phyloP scores from a whole-genome alignment of 2,888 invertebrate species.

The Mesorhabditis sp. region DNA sequence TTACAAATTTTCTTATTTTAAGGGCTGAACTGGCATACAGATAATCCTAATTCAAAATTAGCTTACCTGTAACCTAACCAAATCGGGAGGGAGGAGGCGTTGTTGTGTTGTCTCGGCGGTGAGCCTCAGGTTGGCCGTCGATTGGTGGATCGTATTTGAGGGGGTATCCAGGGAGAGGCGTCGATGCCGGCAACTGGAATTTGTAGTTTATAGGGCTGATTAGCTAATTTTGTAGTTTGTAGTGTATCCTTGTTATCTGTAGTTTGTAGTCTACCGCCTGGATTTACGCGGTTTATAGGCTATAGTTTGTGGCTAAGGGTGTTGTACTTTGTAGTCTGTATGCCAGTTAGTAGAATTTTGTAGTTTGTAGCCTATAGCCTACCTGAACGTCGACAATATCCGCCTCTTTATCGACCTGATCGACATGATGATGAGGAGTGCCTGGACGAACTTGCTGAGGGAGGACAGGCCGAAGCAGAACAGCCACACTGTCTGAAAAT shows the following conservation, averaged over 20 bases:
- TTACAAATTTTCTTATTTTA: too few relatives aligned
- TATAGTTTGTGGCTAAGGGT: too few relatives aligned
- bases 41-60: too few relatives aligned
- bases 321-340: too few relatives aligned
- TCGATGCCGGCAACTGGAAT: neutral
- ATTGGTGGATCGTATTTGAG: neutral
- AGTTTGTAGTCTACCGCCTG: too few relatives aligned
- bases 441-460: neutral
- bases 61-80: neutral
- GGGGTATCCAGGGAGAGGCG: neutral
- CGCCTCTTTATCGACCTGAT: slow-evolving; percentile 1
- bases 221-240: too few relatives aligned
- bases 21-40: too few relatives aligned
- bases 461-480: neutral
- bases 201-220: too few relatives aligned
- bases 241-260: too few relatives aligned
- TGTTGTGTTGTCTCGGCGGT: neutral
- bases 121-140: neutral
- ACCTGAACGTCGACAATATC: neutral
- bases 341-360: neutral
- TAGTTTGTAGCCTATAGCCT: neutral
- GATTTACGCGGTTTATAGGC: too few relatives aligned
- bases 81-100: neutral
- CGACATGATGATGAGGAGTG: neutral
- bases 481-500: too few relatives aligned